These are phyloP conservation scores for Caenorhabditis plicata DNA, from an alignment of 2,888 invertebrate genomes.

Conservation along the genomic window DNA sequence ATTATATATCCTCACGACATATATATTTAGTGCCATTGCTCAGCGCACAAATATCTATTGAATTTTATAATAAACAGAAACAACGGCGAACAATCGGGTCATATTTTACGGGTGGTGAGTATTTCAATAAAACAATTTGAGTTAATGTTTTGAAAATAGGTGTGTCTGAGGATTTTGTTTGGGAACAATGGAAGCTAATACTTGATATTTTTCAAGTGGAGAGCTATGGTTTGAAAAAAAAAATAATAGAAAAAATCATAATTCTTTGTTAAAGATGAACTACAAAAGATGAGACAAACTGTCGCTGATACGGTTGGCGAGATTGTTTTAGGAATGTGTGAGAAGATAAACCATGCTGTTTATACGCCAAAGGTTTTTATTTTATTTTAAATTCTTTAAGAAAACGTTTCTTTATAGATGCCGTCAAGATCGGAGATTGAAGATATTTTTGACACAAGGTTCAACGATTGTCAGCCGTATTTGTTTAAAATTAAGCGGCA, in stretches of 20 bases:
- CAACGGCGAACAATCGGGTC: slow-evolving; percentile 10
- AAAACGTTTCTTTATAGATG: slow-evolving; percentile 9
- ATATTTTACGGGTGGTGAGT: too few species aligned
- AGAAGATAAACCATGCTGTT: slow-evolving; percentile 91
- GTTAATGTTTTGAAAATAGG: too few species aligned
- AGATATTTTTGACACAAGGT: slow-evolving; percentile 89
- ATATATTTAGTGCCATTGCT: slow-evolving; percentile 43
- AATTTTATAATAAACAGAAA: slow-evolving; percentile 59
- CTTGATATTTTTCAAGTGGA: slow-evolving; percentile 83
- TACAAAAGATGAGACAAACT: slow-evolving; percentile 80
- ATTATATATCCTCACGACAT: too few species aligned
- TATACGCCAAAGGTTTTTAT: slow-evolving; percentile 85
- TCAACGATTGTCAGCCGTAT: slow-evolving; percentile 92
- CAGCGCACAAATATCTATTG: slow-evolving; percentile 51
- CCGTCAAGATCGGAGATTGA: slow-evolving; percentile 76
- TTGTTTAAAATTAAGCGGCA: slow-evolving; percentile 79
- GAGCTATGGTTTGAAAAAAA: slow-evolving; percentile 4
- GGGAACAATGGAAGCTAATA: slow-evolving; percentile 97
- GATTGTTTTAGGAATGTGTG: slow-evolving; percentile 89
- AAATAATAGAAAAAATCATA: not conserved
- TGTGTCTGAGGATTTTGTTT: too few species aligned
- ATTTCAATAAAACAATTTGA: too few species aligned
- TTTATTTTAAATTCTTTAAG: not conserved
- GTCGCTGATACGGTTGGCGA: slow-evolving; percentile 75
- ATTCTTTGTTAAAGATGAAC: slow-evolving; percentile 70